A percentile compares a stretch with the other conserved stretches of the same genome.
These are phyloP conservation scores for Boloria euphrosyne DNA, from an alignment of 2,888 invertebrate species.

Conservation along the genomic window DNA sequence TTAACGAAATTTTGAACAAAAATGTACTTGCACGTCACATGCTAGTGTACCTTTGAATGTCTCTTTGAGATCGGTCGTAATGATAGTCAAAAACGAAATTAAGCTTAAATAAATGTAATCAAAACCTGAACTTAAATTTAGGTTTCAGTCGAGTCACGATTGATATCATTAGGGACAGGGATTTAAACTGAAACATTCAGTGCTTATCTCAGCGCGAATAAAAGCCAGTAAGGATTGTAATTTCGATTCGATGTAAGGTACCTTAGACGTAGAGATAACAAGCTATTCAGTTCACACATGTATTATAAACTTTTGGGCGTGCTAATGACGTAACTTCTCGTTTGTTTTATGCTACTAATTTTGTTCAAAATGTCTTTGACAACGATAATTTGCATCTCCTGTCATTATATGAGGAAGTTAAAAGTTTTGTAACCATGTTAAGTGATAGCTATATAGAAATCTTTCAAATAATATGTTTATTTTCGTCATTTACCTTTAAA, in stretches of 20 bases:
- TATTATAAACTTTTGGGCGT: slow-evolving; percentile 52
- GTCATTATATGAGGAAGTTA: slow-evolving; percentile 15
- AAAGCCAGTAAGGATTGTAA: background rate
- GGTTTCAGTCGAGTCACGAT: slow-evolving; percentile 18
- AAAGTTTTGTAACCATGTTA: slow-evolving; percentile 3
- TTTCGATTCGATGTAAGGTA: background rate
- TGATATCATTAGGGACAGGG: background rate
- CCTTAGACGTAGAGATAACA: slow-evolving; percentile 19
- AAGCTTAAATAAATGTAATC: background rate
- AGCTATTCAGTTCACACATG: slow-evolving; percentile 33
- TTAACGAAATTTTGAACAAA: no score
- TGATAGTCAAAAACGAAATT: slow-evolving; percentile 1
- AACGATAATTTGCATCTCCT: slow-evolving; percentile 21
- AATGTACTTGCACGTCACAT: no score
- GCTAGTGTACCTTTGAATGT: no score
- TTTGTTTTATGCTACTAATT: slow-evolving; percentile 50
- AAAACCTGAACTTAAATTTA: slow-evolving; percentile 2
- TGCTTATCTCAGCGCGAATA: slow-evolving; percentile 2
- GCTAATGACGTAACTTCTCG: slow-evolving; percentile 67
- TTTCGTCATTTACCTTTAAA: no score
- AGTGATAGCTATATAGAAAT: background rate
- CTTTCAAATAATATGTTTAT: no score
- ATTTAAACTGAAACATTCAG: slow-evolving; percentile 9
- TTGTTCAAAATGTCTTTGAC: slow-evolving; percentile 36
- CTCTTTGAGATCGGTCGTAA: background rate